Conservation (phyloP, 2,888 invertebrate genomes). For the Nebria brevicollis region DNA sequence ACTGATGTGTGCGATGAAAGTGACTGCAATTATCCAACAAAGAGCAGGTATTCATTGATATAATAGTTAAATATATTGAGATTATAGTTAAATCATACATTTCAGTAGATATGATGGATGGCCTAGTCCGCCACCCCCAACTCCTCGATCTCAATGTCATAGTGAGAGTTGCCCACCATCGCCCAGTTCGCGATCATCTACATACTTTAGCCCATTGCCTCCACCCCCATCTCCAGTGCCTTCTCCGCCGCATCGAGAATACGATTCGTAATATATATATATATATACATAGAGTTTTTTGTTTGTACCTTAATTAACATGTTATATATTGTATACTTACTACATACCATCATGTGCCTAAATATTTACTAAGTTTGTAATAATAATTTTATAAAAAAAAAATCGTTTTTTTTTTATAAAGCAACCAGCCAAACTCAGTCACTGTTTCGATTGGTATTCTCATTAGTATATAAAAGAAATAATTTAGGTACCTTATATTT, state of each 20-base stretch:
- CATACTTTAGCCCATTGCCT: slow-evolving; percentile 82
- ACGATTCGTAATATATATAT: slow-evolving; percentile 55
- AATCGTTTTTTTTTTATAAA: not conserved
- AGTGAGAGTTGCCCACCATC: slow-evolving; percentile 76
- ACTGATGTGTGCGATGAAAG: slow-evolving; percentile 94
- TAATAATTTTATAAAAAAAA: not conserved
- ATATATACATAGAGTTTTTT: slow-evolving; percentile 10
- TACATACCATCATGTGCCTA: slow-evolving; percentile 45
- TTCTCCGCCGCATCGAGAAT: slow-evolving; percentile 64
- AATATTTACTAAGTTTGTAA: slow-evolving; percentile 26
- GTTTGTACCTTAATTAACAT: slow-evolving; percentile 30
- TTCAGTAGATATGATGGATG: slow-evolving; percentile 71
- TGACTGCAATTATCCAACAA: slow-evolving; percentile 76
- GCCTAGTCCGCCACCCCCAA: slow-evolving; percentile 80
- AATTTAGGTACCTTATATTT: not conserved
- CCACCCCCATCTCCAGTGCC: slow-evolving; percentile 89
- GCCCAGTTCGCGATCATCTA: slow-evolving; percentile 78
- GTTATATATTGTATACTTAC: slow-evolving; percentile 22
- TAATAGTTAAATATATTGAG: slow-evolving; percentile 53
- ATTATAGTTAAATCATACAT: slow-evolving; percentile 50
- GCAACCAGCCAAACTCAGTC: too few species aligned
- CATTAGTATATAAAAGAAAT: not conserved
- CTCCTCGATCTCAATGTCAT: slow-evolving; percentile 78
- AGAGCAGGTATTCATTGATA: slow-evolving; percentile 49
- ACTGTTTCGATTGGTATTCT: not conserved